Conservation (phyloP, 2,113 vertebrate genomes). For the Telmatochromis sp. region DNA sequence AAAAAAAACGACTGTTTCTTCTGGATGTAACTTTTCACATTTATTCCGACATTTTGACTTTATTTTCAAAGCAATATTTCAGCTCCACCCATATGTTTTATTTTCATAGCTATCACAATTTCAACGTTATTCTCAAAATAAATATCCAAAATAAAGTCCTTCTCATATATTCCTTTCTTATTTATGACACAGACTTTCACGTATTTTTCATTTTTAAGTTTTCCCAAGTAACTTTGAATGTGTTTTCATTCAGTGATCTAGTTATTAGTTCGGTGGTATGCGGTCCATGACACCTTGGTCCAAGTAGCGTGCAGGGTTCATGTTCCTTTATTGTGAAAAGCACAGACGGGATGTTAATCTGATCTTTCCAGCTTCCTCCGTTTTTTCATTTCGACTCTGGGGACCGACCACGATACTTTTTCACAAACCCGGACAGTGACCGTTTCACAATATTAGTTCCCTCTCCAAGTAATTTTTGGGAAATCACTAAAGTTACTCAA, state of each 20-base stretch:
- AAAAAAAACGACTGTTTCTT: neutral
- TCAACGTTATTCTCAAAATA: neutral
- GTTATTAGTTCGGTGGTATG: neutral
- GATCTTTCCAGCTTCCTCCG: neutral
- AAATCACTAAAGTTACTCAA: neutral
- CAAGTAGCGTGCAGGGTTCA: neutral
- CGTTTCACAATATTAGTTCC: neutral
- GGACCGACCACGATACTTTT: neutral
- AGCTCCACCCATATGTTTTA: fast-evolving
- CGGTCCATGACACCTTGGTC: neutral
- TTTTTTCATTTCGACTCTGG: neutral
- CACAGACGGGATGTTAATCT: neutral
- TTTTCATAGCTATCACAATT: neutral
- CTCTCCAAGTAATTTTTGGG: neutral
- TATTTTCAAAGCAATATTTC: neutral
- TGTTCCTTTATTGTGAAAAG: conserved; percentile 27
- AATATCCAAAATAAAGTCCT: neutral
- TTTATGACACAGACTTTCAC: neutral
- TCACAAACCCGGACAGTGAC: neutral
- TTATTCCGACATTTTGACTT: neutral
- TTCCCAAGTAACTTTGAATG: neutral
- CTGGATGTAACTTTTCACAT: neutral
- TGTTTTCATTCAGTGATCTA: neutral
- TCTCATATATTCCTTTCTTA: neutral
- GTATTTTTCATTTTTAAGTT: neutral